Evolutionary conservation across 2,797 vertebrate species (phyloP).

Genomic region (Spea hammondii): DNA sequence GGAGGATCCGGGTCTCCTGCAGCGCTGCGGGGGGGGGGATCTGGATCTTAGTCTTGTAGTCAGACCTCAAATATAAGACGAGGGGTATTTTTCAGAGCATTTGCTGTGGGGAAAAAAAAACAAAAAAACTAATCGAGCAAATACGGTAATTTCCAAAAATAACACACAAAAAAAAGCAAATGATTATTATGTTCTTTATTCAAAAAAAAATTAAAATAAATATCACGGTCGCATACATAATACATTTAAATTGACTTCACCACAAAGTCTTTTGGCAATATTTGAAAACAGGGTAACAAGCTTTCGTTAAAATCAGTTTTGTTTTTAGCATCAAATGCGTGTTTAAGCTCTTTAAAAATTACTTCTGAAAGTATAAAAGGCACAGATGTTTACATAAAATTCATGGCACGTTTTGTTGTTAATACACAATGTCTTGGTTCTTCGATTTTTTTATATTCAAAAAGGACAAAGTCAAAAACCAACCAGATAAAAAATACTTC

Average conservation of each 20-base stretch:
- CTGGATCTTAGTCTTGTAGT: too few relatives aligned
- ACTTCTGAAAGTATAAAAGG: conserved; percentile 72
- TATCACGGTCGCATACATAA: conserved; percentile 66
- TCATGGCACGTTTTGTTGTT: conserved; percentile 59
- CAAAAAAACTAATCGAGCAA: too few relatives aligned
- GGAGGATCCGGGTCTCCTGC: too few relatives aligned
- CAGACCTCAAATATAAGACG: too few relatives aligned
- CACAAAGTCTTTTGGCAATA: conserved; percentile 71
- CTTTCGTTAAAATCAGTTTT: conserved; percentile 1
- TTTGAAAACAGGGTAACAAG: conserved; percentile 53
- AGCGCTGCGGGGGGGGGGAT: too few relatives aligned
- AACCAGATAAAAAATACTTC: conserved; percentile 62
- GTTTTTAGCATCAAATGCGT: background rate
- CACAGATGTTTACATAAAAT: conserved; percentile 66
- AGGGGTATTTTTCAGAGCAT: too few relatives aligned
- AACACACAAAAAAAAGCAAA: background rate
- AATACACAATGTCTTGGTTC: conserved; percentile 57
- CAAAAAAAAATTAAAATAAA: conserved; percentile 83
- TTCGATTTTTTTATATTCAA: conserved; percentile 59
- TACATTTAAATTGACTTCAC: conserved; percentile 69
- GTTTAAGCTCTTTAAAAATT: conserved; percentile 40
- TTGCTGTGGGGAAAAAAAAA: too few relatives aligned
- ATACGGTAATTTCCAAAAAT: background rate
- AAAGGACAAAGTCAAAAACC: conserved; percentile 55
- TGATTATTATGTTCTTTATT: conserved; percentile 71